Evolutionary conservation across 2,888 invertebrate genomes (phyloP), one percentile per base, ranked within the genome.

Genomic region (Actias luna): DNA sequence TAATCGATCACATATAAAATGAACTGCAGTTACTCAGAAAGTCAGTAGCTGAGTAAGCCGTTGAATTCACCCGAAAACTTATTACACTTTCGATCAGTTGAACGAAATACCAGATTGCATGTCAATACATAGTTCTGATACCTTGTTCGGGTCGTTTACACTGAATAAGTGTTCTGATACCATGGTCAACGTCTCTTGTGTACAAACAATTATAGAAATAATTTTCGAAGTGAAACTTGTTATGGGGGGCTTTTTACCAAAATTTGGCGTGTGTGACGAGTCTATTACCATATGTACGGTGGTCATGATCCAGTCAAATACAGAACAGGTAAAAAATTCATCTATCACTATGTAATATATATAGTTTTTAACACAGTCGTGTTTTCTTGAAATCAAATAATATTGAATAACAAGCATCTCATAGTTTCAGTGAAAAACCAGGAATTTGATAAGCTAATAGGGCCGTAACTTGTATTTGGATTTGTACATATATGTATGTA

Each of bases 101-200:
- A 59, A 57, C 59, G 60, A 63, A 60, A 33, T 39, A 62, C 58
- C 33, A 52, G 33, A 60, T 60, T 60, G 31, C 8, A 36, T 42
- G 60, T 62, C 46, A 12, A 57, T 14, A 58, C n/a, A n/a, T n/a
- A 16, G 22, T 22, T 59, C 58, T 60, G 39, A 33, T 35, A 31
- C 35, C 10, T 18, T 18, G 58, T 7, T n/a, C 3, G 33, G 33
- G 31, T 35, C 58, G 5, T 33, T 33, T 2, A 25, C 52, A 27
- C 27, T 25, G 14, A 27, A 52, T n/a, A 52, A 52, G 52, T 52
- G 42, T 3, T 8, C 22, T 7, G 2, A 14, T 1, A 2, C 52
- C n/a, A n/a, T n/a, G 27, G 52, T 52, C 16, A 14, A 16, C 16
- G 5, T 25, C 27, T 27, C 29, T 25, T 27, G 25, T 52, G 5